Evolutionary conservation across 2,113 vertebrate genomes (phyloP), one percentile per base, ranked within the genome.

Genomic region (Strix uralensis): DNA sequence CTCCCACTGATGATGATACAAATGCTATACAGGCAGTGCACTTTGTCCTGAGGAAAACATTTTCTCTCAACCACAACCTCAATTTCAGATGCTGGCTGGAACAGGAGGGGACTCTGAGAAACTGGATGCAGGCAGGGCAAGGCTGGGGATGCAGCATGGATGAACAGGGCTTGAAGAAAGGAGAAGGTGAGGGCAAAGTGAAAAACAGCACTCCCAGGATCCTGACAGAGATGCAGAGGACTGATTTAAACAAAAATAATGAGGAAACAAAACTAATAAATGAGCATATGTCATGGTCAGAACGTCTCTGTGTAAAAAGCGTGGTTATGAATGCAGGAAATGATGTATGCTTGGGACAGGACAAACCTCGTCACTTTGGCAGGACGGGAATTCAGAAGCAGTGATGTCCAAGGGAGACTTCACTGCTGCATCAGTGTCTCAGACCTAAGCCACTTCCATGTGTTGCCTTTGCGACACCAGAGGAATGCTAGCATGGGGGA

Each of bases 331-430:
- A 73, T 25, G 34, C 30, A 22, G 34, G 51, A 84, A 78, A 63
- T 67, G 0, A 26, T 1, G 2, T 21, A 7, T 57, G 21, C n/a
- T 13, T 44, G 30, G 49, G 34, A 69, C 2, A 8, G 75, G 42
- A 52, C 15, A 80, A 81, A 36, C 13, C 16, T 49, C 3, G 0
- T 49, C 5, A 0, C 47, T 88, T 73, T 2, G 1, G 40, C 44
- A 69, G 13, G 46, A 25, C 0, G 0, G 25, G 27, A 91, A 67
- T 67, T 36, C 5, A 4, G 7, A 22, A 58, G 26, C 51, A 86
- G 15, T 18, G 40, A 49, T 54, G 32, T 38, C 66, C 19, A 40
- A 72, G 52, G 49, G 49, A 81, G 44, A 83, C 49, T 73, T 78
- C 52, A 65, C 47, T 63, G 20, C 63, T 83, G 29, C 54, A 42